Conservation (phyloP, 2,888 invertebrate genomes). For the Portevinia maculata region DNA sequence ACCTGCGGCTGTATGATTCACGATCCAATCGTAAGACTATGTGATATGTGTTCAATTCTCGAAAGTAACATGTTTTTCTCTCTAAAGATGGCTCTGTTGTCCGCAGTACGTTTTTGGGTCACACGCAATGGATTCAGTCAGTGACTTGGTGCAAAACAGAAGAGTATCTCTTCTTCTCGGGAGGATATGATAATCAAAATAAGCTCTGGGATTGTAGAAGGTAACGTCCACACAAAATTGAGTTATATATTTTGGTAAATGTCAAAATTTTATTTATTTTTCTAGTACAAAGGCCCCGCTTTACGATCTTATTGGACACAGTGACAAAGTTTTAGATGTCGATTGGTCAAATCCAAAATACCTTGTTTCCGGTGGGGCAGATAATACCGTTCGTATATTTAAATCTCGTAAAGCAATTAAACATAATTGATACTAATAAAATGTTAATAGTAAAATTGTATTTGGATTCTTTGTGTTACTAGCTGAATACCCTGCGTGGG, state of each 20-base stretch:
- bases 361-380: slow-evolving; percentile 95
- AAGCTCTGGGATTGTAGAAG: slow-evolving; percentile 98
- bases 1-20: slow-evolving; percentile 95
- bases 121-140: slow-evolving; percentile 95
- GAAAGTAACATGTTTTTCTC: background rate
- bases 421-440: slow-evolving; percentile 39
- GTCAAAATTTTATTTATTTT: slow-evolving; percentile 74
- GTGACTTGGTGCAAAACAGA: slow-evolving; percentile 94
- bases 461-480: background rate
- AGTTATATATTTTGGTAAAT: too few relatives aligned
- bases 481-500: too few relatives aligned
- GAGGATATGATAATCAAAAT: slow-evolving; percentile 94
- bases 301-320: slow-evolving; percentile 96
- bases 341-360: slow-evolving; percentile 95
- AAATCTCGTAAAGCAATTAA: slow-evolving; percentile 84
- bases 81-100: slow-evolving; percentile 91
- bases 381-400: slow-evolving; percentile 95
- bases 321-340: slow-evolving; percentile 95
- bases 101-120: slow-evolving; percentile 92
- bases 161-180: slow-evolving; percentile 94
- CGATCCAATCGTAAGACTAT: slow-evolving; percentile 88
- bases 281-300: slow-evolving; percentile 94
- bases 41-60: background rate
- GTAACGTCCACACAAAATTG: slow-evolving; percentile 81
- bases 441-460: slow-evolving; percentile 7